Evolutionary conservation across 2,797 vertebrate genomes (phyloP).

Genomic region (Sternotherus odoratus): DNA sequence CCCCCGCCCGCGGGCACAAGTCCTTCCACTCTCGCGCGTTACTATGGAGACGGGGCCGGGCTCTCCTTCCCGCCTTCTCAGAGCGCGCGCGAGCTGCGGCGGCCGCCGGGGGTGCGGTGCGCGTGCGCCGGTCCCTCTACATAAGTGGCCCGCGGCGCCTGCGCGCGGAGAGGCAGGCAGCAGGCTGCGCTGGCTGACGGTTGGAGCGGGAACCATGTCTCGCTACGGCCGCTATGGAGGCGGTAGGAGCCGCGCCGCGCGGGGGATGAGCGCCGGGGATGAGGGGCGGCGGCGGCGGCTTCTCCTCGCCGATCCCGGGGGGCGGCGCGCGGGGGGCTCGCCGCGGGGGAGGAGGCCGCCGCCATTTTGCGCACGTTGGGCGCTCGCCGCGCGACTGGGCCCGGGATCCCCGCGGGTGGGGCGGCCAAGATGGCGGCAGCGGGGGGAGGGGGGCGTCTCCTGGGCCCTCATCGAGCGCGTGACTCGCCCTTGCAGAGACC

Average conservation of each 20-base stretch:
- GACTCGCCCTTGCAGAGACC: constrained; percentile 76
- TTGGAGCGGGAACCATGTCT: constrained; percentile 72
- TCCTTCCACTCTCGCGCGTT: not conserved
- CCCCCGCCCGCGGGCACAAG: too few relatives aligned
- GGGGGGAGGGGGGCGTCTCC: too few relatives aligned
- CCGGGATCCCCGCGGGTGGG: not conserved
- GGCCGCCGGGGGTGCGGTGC: not conserved
- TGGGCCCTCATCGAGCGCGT: not conserved
- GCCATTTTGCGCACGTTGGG: constrained; percentile 73
- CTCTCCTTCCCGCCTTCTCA: not conserved
- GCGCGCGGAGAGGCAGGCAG: not conserved
- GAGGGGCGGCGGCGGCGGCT: not conserved
- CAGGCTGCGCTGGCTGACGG: not conserved
- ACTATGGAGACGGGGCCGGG: not conserved
- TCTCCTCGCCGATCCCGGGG: accelerated
- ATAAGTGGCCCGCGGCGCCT: not conserved
- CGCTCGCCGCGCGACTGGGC: constrained; percentile 62
- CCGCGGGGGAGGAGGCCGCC: constrained; percentile 16
- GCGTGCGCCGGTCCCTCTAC: not conserved
- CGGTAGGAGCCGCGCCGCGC: constrained; percentile 64
- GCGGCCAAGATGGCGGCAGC: not conserved
- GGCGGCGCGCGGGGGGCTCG: not conserved
- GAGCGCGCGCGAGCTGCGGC: not conserved
- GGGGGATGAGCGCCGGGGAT: not conserved
- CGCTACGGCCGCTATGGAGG: constrained; percentile 83